A percentile compares a stretch with the other conserved stretches of the same genome.
Conservation (phyloP, 2,113 vertebrate genomes). For the Heptranchias perlo region DNA sequence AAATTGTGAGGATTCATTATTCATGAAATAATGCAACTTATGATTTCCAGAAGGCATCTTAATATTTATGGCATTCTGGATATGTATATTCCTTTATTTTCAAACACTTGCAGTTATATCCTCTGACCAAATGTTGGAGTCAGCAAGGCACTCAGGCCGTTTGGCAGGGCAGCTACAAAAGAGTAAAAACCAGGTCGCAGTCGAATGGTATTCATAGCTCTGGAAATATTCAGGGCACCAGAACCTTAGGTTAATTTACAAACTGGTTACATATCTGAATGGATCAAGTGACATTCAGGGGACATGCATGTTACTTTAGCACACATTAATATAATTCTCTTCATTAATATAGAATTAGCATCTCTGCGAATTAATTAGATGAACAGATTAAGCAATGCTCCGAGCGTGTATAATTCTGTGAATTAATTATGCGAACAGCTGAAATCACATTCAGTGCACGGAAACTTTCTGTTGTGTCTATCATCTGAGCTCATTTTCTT, state of each 20-base stretch:
- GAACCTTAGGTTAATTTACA: not conserved
- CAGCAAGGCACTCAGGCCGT: not conserved
- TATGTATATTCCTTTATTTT: not conserved
- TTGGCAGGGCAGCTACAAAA: not conserved
- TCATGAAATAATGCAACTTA: not conserved
- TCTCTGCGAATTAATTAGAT: conserved; percentile 1
- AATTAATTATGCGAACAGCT: not conserved
- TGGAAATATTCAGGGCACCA: not conserved
- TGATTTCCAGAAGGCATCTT: not conserved
- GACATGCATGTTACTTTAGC: not conserved
- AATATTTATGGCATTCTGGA: not conserved
- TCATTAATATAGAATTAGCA: conserved; percentile 28
- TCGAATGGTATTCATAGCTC: not conserved
- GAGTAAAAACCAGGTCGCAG: not conserved
- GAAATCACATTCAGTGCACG: not conserved
- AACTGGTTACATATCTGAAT: not conserved
- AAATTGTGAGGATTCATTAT: not conserved
- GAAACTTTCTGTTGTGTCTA: not conserved
- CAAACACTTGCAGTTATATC: not conserved
- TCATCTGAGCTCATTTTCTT: not conserved
- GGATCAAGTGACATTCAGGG: not conserved
- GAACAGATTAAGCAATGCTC: conserved; percentile 5
- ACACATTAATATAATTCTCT: not conserved
- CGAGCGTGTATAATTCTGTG: not conserved
- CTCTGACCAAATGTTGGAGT: not conserved